Conservation (phyloP, 2,797 vertebrate genomes). For the Lagodon rhomboides region DNA sequence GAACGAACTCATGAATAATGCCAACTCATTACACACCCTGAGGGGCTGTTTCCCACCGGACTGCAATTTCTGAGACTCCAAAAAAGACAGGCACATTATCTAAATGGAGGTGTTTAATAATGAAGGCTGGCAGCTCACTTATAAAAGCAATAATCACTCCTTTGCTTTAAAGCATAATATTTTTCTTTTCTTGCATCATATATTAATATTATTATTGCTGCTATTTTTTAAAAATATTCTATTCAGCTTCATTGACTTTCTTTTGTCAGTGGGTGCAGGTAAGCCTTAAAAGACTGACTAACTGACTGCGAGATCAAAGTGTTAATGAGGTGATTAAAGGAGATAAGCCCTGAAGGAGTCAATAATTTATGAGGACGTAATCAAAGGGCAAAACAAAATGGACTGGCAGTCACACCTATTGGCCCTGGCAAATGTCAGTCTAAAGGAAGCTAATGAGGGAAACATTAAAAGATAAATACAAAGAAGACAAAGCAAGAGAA, state of each 20-base stretch:
- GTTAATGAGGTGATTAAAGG: conserved; percentile 28
- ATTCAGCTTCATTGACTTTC: background rate
- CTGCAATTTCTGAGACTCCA: conserved; percentile 19
- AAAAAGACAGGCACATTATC: conserved; percentile 34
- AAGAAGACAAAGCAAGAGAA: background rate
- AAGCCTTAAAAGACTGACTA: conserved; percentile 7
- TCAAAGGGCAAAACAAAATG: conserved; percentile 35
- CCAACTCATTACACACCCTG: conserved; percentile 28
- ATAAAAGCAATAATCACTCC: background rate
- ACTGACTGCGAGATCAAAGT: background rate
- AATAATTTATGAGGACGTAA: conserved; percentile 51
- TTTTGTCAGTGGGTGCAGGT: background rate
- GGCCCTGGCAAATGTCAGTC: conserved; percentile 10
- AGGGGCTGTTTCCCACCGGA: conserved; percentile 16
- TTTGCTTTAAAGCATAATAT: background rate
- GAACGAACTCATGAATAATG: conserved; percentile 61
- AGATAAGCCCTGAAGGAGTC: conserved; percentile 30
- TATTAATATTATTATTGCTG: background rate
- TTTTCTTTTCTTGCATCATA: background rate
- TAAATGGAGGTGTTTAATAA: background rate
- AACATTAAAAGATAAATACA: background rate
- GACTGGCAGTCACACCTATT: background rate
- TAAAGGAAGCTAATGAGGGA: background rate
- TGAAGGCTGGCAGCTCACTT: conserved; percentile 12
- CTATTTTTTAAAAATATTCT: background rate